Conservation (phyloP, 2,888 invertebrate species). For the Diaprepes abbreviatus region DNA sequence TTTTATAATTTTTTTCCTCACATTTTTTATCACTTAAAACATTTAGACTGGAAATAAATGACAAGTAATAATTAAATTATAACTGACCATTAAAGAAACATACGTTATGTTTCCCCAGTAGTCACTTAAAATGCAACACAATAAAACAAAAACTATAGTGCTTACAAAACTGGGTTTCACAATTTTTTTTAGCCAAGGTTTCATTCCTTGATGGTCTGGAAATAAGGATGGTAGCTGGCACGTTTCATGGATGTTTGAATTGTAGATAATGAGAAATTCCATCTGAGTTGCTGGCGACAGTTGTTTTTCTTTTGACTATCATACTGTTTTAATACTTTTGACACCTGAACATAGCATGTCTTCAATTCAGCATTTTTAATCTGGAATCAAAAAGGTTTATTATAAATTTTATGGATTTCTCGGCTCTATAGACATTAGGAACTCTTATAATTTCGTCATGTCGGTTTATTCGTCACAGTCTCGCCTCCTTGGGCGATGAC, state of each 20-base stretch:
- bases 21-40: slow-evolving; percentile 39
- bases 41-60: slow-evolving; percentile 39
- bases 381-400: no score
- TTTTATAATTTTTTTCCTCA: slow-evolving; percentile 26
- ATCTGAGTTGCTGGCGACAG: slow-evolving; percentile 81
- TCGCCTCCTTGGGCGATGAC: no score
- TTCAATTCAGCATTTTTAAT: slow-evolving; percentile 72
- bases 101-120: background rate
- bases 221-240: slow-evolving; percentile 46
- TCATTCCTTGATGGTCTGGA: slow-evolving; percentile 53
- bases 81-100: background rate
- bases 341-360: slow-evolving; percentile 74
- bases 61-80: slow-evolving; percentile 27
- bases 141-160: slow-evolving; percentile 18
- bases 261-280: slow-evolving; percentile 83
- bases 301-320: slow-evolving; percentile 78
- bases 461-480: no score
- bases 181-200: slow-evolving; percentile 16
- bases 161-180: slow-evolving; percentile 17
- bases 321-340: slow-evolving; percentile 78
- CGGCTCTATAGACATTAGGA: no score
- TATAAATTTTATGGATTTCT: no score
- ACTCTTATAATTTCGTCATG: no score
- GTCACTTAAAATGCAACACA: slow-evolving; percentile 14
- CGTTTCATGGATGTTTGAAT: slow-evolving; percentile 59